Percentiles rank a stretch among this genome's conserved stretches.
phyloP scores from a whole-genome alignment of 2,797 vertebrate genomes.

The Crocidura indochinensis region DNA sequence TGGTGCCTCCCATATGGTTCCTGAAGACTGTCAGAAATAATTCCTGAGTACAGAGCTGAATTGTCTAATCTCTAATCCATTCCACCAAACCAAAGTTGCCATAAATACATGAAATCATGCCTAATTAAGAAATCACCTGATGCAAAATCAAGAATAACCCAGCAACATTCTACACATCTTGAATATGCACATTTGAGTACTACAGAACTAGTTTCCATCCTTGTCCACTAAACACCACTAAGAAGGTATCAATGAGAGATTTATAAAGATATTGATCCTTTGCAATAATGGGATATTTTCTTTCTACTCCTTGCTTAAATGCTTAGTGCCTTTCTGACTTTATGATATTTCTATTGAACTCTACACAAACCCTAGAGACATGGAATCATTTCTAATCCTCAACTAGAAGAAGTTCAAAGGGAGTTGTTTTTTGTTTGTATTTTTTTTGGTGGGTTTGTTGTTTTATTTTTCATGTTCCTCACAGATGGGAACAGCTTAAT shows the following conservation, averaged over 20 bases:
- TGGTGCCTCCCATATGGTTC: too few species aligned
- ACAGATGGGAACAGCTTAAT: background rate
- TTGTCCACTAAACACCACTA: background rate
- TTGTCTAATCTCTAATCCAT: background rate
- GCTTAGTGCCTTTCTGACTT: background rate
- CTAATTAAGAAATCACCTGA: background rate
- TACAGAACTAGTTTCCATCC: background rate
- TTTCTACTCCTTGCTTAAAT: background rate
- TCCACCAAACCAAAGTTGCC: background rate
- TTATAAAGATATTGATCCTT: background rate
- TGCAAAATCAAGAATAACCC: conserved; percentile 41
- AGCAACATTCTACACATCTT: background rate
- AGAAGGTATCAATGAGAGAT: background rate
- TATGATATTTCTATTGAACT: background rate
- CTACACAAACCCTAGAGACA: background rate
- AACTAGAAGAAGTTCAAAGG: background rate
- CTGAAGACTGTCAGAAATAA: too few species aligned
- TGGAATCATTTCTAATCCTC: background rate
- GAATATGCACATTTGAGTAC: background rate
- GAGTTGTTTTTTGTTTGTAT: background rate
- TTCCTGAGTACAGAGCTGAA: too few species aligned
- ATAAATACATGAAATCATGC: conserved; percentile 10
- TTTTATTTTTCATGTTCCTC: background rate
- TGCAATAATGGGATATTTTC: background rate
- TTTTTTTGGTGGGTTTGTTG: too few species aligned